phyloP scores from a whole-genome alignment of 2,797 vertebrate species.

The Cyclopterus lumpus region DNA sequence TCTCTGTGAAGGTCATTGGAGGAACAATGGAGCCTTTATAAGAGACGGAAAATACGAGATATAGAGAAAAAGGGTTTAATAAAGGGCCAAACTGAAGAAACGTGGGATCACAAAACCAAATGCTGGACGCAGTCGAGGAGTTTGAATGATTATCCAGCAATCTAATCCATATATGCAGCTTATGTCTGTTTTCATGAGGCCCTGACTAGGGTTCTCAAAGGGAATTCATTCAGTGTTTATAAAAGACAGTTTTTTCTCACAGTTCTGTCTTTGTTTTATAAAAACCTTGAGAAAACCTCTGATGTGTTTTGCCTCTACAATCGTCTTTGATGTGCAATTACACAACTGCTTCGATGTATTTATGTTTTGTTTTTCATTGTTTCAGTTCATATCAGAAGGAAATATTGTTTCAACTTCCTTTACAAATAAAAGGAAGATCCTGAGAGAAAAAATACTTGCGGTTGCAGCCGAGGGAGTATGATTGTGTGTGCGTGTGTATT shows the following conservation, averaged over 20 bases:
- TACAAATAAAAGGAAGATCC: constrained; percentile 49
- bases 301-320: constrained; percentile 28
- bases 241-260: neutral
- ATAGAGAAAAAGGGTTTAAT: constrained; percentile 26
- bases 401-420: constrained; percentile 49
- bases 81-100: constrained; percentile 29
- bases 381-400: constrained; percentile 37
- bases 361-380: constrained; percentile 24
- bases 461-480: neutral
- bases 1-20: constrained; percentile 1
- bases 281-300: constrained; percentile 25
- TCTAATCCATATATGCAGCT: constrained; percentile 18
- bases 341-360: constrained; percentile 35
- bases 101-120: constrained; percentile 28
- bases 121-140: neutral
- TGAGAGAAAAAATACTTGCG: constrained; percentile 31
- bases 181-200: constrained; percentile 1
- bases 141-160: constrained; percentile 15
- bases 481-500: constrained; percentile 2
- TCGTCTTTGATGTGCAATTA: constrained; percentile 40
- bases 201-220: neutral
- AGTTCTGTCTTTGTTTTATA: constrained; percentile 20
- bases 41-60: constrained; percentile 27
- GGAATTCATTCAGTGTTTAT: neutral
- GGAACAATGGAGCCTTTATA: constrained; percentile 50